These are phyloP conservation scores for Corynorhinus townsendii DNA, from an alignment of 2,113 vertebrate species.

Conservation along the genomic window DNA sequence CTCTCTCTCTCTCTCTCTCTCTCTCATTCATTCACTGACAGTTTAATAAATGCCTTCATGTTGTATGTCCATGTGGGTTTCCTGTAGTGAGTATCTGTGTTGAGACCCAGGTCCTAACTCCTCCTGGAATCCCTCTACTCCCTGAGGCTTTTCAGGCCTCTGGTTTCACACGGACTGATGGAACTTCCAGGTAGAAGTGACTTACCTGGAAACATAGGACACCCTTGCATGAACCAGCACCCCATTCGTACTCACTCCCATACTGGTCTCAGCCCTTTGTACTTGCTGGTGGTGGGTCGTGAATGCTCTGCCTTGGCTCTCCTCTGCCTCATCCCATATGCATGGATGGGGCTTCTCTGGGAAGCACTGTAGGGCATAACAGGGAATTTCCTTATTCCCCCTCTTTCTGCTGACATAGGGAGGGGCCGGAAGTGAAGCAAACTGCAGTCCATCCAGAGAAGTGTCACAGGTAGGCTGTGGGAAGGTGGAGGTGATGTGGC, in stretches of 20 bases:
- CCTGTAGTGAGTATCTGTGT: background rate
- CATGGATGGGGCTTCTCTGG: conserved; percentile 48
- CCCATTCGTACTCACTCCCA: background rate
- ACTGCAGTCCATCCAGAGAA: conserved; percentile 65
- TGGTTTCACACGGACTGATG: background rate
- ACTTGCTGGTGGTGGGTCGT: background rate
- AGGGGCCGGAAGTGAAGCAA: conserved; percentile 65
- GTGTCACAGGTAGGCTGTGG: conserved; percentile 68
- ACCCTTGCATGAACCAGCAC: background rate
- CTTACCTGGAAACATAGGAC: background rate
- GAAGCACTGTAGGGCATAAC: conserved; percentile 52
- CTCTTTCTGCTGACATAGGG: conserved; percentile 69
- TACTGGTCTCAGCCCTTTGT: background rate
- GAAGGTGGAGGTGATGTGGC: conserved; percentile 27
- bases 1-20: background rate
- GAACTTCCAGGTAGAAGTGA: background rate
- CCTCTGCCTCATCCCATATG: conserved; percentile 42
- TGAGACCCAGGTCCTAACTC: background rate
- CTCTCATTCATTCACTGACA: background rate
- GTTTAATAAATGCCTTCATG: background rate
- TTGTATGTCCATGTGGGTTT: background rate
- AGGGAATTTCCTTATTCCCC: conserved; percentile 65
- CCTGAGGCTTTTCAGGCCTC: background rate
- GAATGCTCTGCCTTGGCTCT: background rate
- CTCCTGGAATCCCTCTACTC: background rate